phyloP scores from a whole-genome alignment of 2,113 vertebrate species.

The Dicentrarchus labrax region DNA sequence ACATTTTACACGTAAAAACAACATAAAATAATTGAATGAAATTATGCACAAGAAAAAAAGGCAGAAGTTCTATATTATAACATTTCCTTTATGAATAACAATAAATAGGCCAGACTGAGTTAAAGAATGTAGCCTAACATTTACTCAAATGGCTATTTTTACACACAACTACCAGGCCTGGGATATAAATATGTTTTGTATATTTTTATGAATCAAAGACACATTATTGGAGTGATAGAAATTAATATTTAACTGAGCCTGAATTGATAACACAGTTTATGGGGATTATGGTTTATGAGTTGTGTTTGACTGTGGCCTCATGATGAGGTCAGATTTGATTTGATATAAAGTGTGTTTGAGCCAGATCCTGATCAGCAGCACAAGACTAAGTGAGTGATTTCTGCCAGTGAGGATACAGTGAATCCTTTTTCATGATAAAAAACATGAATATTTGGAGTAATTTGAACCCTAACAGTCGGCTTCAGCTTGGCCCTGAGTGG shows the following conservation, averaged over 20 bases:
- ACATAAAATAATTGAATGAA: too few relatives aligned
- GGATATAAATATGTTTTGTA: background rate
- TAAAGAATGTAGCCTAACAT: background rate
- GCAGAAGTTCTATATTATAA: background rate
- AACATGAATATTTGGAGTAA: background rate
- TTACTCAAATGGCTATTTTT: background rate
- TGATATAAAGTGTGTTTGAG: background rate
- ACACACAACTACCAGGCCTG: background rate
- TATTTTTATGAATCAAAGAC: slow-evolving; percentile 9
- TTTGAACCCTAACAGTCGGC: background rate
- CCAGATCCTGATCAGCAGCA: slow-evolving; percentile 2
- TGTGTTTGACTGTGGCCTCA: slow-evolving; percentile 28
- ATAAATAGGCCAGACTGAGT: background rate
- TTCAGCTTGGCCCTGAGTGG: background rate
- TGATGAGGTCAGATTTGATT: background rate
- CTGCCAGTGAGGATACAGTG: background rate
- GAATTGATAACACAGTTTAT: slow-evolving; percentile 10
- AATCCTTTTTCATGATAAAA: background rate
- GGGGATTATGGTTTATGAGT: slow-evolving; percentile 1
- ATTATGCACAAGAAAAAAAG: too few relatives aligned
- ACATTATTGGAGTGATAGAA: background rate
- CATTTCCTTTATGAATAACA: background rate
- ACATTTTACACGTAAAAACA: too few relatives aligned
- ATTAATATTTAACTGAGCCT: slow-evolving; percentile 25
- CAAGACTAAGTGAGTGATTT: background rate